These are phyloP conservation scores for Sitophilus oryzae DNA, from an alignment of 1,140 invertebrate genomes.

Conservation along the genomic window DNA sequence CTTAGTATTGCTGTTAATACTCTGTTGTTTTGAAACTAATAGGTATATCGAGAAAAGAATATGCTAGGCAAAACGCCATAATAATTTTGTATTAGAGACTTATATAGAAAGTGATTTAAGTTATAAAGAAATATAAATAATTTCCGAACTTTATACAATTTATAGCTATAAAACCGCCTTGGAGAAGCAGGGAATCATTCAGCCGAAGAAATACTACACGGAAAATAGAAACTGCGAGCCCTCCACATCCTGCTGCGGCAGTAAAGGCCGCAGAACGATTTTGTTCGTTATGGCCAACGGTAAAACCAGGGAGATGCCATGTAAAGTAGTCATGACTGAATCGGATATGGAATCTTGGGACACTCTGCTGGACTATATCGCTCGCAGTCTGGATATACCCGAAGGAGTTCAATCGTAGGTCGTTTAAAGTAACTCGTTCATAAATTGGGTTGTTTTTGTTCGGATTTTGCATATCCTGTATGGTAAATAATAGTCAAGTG, in stretches of 20 bases:
- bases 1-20: too few species aligned
- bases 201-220: too few species aligned
- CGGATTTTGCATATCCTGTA: too few species aligned
- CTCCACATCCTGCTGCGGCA: background rate
- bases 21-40: too few species aligned
- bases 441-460: too few species aligned
- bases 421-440: too few species aligned
- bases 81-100: too few species aligned
- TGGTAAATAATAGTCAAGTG: too few species aligned
- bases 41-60: too few species aligned
- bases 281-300: slow-evolving; percentile 6
- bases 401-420: slow-evolving; percentile 7
- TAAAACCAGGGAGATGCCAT: slow-evolving; percentile 1
- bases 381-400: slow-evolving; percentile 4
- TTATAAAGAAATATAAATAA: too few species aligned
- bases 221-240: background rate
- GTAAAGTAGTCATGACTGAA: background rate
- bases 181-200: background rate
- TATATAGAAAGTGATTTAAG: too few species aligned
- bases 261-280: background rate
- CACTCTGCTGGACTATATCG: background rate
- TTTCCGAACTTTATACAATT: background rate
- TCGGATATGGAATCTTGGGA: slow-evolving; percentile 1
- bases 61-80: too few species aligned
- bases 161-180: slow-evolving; percentile 2